Evolutionary conservation across 2,797 vertebrate genomes (phyloP).

Genomic region (Leptodactylus fallax): DNA sequence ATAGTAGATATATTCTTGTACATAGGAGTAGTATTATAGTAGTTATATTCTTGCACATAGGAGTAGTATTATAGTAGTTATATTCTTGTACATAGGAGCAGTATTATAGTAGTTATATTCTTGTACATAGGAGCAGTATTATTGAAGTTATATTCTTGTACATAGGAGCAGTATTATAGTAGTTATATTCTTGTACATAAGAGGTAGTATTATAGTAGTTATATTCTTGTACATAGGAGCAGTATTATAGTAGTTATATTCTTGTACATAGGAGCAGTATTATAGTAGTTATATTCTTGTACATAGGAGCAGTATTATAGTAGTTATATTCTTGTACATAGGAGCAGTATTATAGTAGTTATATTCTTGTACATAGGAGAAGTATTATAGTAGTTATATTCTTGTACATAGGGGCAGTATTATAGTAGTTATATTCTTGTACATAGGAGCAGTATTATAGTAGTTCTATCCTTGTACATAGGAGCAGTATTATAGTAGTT

Average conservation of each 20-base stretch:
- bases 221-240: constrained; percentile 6
- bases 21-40: neutral
- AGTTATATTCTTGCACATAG: neutral
- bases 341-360: constrained; percentile 6
- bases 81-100: too few relatives aligned
- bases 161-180: constrained; percentile 2
- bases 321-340: neutral
- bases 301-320: neutral
- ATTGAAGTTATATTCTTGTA: neutral
- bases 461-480: neutral
- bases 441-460: neutral
- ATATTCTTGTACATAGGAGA: neutral
- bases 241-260: constrained; percentile 1
- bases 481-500: neutral
- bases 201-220: constrained; percentile 1
- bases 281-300: constrained; percentile 1
- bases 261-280: constrained; percentile 4
- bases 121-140: neutral
- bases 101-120: too few relatives aligned
- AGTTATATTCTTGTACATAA: constrained; percentile 2
- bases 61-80: neutral
- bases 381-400: neutral
- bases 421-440: too few relatives aligned
- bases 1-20: neutral
- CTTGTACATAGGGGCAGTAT: too few relatives aligned